Conservation (phyloP, 2,888 invertebrate genomes). For the Liodrosophila aerea region DNA sequence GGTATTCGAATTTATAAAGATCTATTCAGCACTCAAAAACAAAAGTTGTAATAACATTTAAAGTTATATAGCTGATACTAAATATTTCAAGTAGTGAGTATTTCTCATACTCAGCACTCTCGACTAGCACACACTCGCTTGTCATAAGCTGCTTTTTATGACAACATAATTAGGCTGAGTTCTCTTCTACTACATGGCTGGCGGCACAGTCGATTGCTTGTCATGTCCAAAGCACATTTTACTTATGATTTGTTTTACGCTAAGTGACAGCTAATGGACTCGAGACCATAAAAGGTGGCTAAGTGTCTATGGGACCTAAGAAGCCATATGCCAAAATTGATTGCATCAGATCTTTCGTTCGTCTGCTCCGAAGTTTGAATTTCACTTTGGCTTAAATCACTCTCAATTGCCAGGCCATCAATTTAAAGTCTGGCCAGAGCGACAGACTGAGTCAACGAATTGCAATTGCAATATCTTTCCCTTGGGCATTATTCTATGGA, state of each 20-base stretch:
- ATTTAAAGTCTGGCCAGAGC: constrained; percentile 1
- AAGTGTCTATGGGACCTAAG: constrained; percentile 19
- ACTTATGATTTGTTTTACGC: constrained; percentile 66
- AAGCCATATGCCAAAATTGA: constrained; percentile 51
- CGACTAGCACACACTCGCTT: background rate
- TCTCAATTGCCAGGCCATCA: constrained; percentile 10
- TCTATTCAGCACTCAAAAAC: too few species aligned
- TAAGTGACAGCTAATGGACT: constrained; percentile 67
- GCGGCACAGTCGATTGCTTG: constrained; percentile 30
- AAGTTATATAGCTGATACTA: too few species aligned
- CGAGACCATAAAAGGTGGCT: constrained; percentile 55
- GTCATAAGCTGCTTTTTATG: constrained; percentile 52
- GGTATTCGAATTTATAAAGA: background rate
- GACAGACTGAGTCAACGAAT: constrained; percentile 2
- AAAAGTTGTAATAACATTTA: too few species aligned
- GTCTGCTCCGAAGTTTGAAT: constrained; percentile 51
- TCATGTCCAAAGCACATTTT: constrained; percentile 35
- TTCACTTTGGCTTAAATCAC: constrained; percentile 30
- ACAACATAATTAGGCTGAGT: constrained; percentile 56
- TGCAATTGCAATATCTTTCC: constrained; percentile 1
- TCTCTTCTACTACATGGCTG: constrained; percentile 6
- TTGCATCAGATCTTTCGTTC: constrained; percentile 28
- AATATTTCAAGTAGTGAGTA: too few species aligned
- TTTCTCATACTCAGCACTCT: too few species aligned
- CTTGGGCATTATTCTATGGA: constrained; percentile 2